Conservation (phyloP, 2,888 invertebrate species). For the Ethmia dodecea region DNA sequence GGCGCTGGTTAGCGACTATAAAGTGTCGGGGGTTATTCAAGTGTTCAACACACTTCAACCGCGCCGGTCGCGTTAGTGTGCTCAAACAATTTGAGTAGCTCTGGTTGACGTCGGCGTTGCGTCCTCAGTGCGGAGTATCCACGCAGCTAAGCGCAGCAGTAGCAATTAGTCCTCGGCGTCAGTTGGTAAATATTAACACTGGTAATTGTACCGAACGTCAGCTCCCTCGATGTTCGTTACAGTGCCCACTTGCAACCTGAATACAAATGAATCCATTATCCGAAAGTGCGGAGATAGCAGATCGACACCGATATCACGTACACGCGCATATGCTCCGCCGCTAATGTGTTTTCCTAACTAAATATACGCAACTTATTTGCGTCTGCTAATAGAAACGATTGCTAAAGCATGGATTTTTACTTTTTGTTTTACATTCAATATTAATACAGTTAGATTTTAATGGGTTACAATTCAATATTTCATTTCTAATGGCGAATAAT, state of each 20-base stretch:
- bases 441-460: too few species aligned
- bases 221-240: conserved; percentile 71
- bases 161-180: conserved; percentile 70
- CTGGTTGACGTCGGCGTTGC: too few species aligned
- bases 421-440: too few species aligned
- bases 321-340: conserved; percentile 36
- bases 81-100: too few species aligned
- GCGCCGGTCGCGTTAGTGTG: too few species aligned
- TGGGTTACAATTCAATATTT: too few species aligned
- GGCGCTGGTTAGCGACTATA: too few species aligned
- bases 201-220: conserved; percentile 72
- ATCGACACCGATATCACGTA: conserved; percentile 58
- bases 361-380: conserved; percentile 1
- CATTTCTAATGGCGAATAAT: too few species aligned
- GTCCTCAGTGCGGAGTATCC: conserved; percentile 3
- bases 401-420: too few species aligned
- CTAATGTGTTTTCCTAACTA: conserved; percentile 38
- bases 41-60: too few species aligned
- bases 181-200: conserved; percentile 75
- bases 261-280: conserved; percentile 76
- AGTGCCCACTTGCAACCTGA: conserved; percentile 65
- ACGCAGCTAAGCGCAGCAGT: conserved; percentile 38
- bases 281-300: conserved; percentile 61
- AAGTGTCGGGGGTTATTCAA: too few species aligned
- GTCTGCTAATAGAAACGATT: too few species aligned